Evolutionary conservation across 64 coral and sea anemone genomes (phyloP).

Genomic region (Montipora capricornis): DNA sequence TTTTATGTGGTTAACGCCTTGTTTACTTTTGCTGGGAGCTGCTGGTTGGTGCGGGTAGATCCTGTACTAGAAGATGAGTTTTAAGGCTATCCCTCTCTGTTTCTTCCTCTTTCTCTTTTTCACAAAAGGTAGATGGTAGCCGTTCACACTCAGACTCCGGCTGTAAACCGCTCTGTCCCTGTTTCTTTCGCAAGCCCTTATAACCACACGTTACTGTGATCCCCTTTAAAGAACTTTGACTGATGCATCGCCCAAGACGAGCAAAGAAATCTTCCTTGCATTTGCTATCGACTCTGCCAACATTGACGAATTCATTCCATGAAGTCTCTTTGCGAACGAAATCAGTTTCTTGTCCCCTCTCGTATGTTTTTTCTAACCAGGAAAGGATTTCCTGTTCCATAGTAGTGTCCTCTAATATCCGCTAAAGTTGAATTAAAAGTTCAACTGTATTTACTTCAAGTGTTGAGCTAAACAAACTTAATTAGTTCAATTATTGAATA

Average conservation of each 20-base stretch:
- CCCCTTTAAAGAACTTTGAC: conserved; percentile 14
- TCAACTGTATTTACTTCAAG: background rate
- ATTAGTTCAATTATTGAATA: conserved; percentile 5
- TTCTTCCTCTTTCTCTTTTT: no score
- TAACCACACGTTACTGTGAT: conserved; percentile 1
- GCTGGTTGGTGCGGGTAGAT: no score
- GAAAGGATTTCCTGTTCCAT: conserved; percentile 23
- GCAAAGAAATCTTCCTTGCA: conserved; percentile 5
- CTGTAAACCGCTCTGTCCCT: background rate
- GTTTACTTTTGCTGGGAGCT: no score
- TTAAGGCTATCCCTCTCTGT: no score
- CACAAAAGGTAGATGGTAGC: conserved; percentile 53
- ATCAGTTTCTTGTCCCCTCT: conserved; percentile 11
- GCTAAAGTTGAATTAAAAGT: conserved; percentile 19
- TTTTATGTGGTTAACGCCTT: no score
- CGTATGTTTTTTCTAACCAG: conserved; percentile 9
- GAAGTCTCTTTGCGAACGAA: background rate
- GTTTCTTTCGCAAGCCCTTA: conserved; percentile 18
- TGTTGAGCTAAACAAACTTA: conserved; percentile 19
- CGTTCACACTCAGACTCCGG: conserved; percentile 5
- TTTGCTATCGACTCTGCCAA: background rate
- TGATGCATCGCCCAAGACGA: conserved; percentile 3
- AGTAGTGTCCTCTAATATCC: conserved; percentile 7
- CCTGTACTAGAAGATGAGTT: no score
- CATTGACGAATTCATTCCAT: conserved; percentile 1